Base-by-base conservation (phyloP, 1,140 invertebrate species). In the Hormaphis cornu region DNA sequence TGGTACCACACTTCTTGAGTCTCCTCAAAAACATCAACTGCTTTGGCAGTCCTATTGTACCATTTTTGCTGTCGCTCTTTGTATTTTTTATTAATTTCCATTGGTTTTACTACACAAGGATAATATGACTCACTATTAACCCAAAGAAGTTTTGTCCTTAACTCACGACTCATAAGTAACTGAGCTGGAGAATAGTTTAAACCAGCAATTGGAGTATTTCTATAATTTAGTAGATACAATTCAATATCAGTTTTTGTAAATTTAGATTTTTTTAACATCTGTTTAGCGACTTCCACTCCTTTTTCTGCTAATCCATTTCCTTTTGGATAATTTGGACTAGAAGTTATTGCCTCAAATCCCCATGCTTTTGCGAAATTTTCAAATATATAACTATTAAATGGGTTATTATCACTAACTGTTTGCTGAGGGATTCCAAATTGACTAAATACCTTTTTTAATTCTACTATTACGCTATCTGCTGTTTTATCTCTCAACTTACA, bases 241-340 rank as follows among this genome's bases (percentile, higher is more conserved):
- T 72, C 52, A 53, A 69, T 20, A 69, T 71, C 35, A n/a, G 22
- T 24, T 76, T 78, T 1, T 76, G 42, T 18, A 78, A 58, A 8
- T 76, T 76, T 24, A 77, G 33, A 42, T 77, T 73, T 72, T 70
- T 59, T 28, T 71, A 48, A 26, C 76, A 61, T 30, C 73, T 72
- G 35, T 42, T 72, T 72, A 22, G 37, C 33, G 7, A 48, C 69
- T 28, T 52, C 42, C 7, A 72, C 63, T 3, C 18, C 61, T 71
- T 48, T 72, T 42, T 72, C 72, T 2, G 35, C 70, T 18, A 71
- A 48, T 5, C 61, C 72, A 33, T 72, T 72, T 40, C 46, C 56
- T 46, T 66, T 63, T 20, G 70, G 70, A 71, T 69, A 72, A 48
- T 59, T 56, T 2, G 70, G 72, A 69, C 70, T 71, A 7, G 54